phyloP scores from a whole-genome alignment of 2,797 vertebrate species.

The Novumbra hubbsi region DNA sequence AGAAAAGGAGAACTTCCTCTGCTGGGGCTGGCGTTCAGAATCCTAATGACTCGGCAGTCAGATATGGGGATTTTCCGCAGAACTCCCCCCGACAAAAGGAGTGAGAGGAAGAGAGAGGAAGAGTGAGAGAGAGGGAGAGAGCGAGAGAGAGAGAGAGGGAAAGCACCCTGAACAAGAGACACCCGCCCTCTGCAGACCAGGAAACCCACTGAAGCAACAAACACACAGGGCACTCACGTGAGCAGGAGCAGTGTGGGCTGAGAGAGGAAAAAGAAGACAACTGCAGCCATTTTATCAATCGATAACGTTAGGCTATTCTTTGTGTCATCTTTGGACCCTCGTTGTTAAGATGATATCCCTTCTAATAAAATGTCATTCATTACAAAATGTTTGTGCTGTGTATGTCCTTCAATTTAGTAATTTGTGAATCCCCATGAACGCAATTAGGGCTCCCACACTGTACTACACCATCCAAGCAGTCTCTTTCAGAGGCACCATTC shows the following conservation, averaged over 20 bases:
- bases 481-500: slow-evolving; percentile 24
- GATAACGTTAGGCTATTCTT: slow-evolving; percentile 34
- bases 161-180: slow-evolving; percentile 22
- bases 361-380: neutral
- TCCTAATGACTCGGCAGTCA: slow-evolving; percentile 69
- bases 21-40: slow-evolving; percentile 61
- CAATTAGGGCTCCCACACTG: slow-evolving; percentile 16
- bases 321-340: slow-evolving; percentile 1
- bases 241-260: neutral
- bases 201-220: no score
- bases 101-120: neutral
- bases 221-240: slow-evolving; percentile 3
- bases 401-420: neutral
- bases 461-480: slow-evolving; percentile 18
- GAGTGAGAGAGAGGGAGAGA: neutral
- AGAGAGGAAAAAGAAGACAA: neutral
- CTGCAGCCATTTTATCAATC: slow-evolving; percentile 37
- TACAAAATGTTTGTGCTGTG: neutral
- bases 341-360: slow-evolving; percentile 9
- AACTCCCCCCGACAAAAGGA: slow-evolving; percentile 40
- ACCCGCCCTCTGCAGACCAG: no score
- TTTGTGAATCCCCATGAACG: slow-evolving; percentile 8
- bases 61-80: slow-evolving; percentile 71
- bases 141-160: slow-evolving; percentile 16
- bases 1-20: slow-evolving; percentile 30